Percentiles rank a stretch among this genome's conserved stretches.
Conservation (phyloP, 2,888 invertebrate genomes). For the Zeuzera pyrina region DNA sequence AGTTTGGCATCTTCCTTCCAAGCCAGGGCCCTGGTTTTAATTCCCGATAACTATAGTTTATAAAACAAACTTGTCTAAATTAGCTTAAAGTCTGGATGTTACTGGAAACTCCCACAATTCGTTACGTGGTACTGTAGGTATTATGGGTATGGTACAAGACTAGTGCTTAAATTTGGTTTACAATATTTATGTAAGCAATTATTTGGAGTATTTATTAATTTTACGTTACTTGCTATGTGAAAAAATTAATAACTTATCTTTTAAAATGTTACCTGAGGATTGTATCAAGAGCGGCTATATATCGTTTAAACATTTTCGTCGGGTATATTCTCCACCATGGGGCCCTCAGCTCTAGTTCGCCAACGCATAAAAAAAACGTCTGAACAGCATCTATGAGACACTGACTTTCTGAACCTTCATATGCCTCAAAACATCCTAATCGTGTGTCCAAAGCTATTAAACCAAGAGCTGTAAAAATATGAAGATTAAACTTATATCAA, state of each 20-base stretch:
- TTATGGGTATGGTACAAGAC: no score
- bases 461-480: constrained; percentile 71
- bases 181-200: no score
- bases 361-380: constrained; percentile 77
- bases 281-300: constrained; percentile 77
- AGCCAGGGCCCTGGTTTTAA: no score
- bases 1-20: no score
- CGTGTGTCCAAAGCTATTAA: constrained; percentile 77
- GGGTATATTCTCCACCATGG: constrained; percentile 79
- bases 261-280: constrained; percentile 80
- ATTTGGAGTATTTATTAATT: not conserved
- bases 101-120: no score
- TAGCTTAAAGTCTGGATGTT: no score
- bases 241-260: no score
- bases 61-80: no score
- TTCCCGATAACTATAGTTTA: no score
- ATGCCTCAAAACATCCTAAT: constrained; percentile 75
- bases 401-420: constrained; percentile 73
- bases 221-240: no score
- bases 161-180: no score
- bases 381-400: constrained; percentile 77
- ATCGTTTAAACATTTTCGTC: constrained; percentile 75
- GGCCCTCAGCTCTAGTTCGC: constrained; percentile 75
- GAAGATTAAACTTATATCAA: not conserved
- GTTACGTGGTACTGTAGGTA: no score